These are phyloP conservation scores for Bos indicus DNA, from an alignment of 2,113 vertebrate species.

Conservation along the genomic window DNA sequence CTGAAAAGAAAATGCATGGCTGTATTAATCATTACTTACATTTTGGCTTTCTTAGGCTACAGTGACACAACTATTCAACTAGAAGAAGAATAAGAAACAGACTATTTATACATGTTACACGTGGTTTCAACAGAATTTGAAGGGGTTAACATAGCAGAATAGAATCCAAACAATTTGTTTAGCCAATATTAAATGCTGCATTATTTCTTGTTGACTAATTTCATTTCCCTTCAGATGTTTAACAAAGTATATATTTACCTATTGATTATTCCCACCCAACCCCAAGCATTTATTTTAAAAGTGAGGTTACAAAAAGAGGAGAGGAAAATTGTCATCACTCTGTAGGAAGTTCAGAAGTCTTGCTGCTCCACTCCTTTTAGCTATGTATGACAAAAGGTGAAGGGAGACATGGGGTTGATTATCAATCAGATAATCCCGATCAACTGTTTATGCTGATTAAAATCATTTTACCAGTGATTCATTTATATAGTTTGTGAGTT, in stretches of 20 bases:
- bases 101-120: background rate
- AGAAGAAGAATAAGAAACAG: background rate
- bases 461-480: background rate
- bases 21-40: background rate
- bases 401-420: background rate
- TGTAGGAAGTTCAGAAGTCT: background rate
- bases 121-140: background rate
- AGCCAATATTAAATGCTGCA: background rate
- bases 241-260: background rate
- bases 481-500: background rate
- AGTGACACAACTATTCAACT: background rate
- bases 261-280: background rate
- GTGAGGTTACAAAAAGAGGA: background rate
- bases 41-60: background rate
- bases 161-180: background rate
- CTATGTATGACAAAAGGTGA: background rate
- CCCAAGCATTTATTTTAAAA: conserved; percentile 5
- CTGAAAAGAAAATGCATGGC: background rate
- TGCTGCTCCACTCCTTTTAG: background rate
- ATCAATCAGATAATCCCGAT: background rate
- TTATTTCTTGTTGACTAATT: background rate
- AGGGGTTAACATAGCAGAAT: background rate
- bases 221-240: background rate
- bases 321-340: background rate
- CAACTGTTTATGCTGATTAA: background rate